Evolutionary conservation across 2,797 vertebrate species (phyloP).

Genomic region (Acrossocheilus fasciatus): DNA sequence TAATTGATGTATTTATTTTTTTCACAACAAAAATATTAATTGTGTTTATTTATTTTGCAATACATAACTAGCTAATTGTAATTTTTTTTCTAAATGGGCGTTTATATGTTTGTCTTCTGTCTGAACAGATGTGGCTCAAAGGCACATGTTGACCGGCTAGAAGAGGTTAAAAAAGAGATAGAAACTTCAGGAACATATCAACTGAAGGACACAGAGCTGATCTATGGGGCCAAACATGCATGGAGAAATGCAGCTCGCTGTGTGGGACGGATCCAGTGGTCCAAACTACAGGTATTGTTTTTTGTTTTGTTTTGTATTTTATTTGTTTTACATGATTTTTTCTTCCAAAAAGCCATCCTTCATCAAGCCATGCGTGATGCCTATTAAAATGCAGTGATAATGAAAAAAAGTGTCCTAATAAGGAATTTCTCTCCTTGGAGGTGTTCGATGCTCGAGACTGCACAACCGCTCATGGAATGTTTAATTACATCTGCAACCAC

Average conservation of each 20-base stretch:
- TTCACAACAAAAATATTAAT: not conserved
- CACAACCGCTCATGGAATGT: conserved; percentile 96
- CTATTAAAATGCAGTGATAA: conserved; percentile 23
- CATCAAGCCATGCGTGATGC: not conserved
- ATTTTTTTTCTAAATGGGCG: not conserved
- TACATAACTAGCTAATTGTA: not conserved
- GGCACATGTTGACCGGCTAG: conserved; percentile 90
- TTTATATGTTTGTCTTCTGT: not conserved
- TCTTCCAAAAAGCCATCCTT: not conserved
- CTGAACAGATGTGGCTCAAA: conserved; percentile 90
- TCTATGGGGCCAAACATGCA: conserved; percentile 96
- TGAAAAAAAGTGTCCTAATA: conserved; percentile 20
- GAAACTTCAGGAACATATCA: conserved; percentile 90
- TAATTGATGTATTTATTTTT: not conserved
- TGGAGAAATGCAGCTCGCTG: conserved; percentile 97
- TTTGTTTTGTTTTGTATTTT: not conserved
- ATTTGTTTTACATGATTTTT: not conserved
- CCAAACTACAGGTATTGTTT: conserved; percentile 90
- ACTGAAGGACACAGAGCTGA: conserved; percentile 94
- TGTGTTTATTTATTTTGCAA: not conserved
- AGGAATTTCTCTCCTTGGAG: conserved; percentile 69
- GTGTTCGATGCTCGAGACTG: conserved; percentile 98
- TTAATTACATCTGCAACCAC: conserved; percentile 99
- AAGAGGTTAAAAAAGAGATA: conserved; percentile 94
- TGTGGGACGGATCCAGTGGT: conserved; percentile 98